These are phyloP conservation scores for Sebastes itinus DNA, from an alignment of 2,797 vertebrate genomes.

Conservation along the genomic window DNA sequence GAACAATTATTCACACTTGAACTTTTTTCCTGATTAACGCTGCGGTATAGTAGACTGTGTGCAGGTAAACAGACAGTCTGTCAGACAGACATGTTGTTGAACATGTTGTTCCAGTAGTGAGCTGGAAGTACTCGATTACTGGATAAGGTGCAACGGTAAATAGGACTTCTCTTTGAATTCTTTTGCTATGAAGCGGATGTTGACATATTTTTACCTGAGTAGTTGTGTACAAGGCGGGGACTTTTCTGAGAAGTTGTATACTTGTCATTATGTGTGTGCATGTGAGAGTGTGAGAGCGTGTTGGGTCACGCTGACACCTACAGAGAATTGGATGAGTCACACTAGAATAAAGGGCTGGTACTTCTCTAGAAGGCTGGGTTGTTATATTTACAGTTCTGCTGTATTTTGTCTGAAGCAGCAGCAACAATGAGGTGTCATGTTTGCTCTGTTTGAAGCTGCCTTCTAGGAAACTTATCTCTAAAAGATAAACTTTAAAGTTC, in stretches of 20 bases:
- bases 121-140: not conserved
- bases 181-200: not conserved
- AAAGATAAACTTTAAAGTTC: not conserved
- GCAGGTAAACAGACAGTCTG: not conserved
- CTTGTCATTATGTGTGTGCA: slow-evolving; percentile 4
- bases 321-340: slow-evolving; percentile 47
- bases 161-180: not conserved
- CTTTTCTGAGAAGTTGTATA: slow-evolving; percentile 24
- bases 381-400: slow-evolving; percentile 20
- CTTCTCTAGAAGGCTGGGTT: slow-evolving; percentile 43
- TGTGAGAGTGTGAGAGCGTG: slow-evolving; percentile 18
- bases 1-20: not conserved
- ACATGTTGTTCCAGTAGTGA: slow-evolving; percentile 9
- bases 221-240: not conserved
- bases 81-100: not conserved
- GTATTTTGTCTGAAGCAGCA: slow-evolving; percentile 48
- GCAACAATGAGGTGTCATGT: not conserved
- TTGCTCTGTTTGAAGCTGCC: not conserved
- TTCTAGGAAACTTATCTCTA: slow-evolving; percentile 6
- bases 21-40: not conserved
- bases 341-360: not conserved
- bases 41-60: not conserved
- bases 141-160: not conserved
- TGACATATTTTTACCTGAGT: not conserved
- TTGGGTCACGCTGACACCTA: slow-evolving; percentile 22